Percentiles rank a stretch among this genome's conserved stretches.
Evolutionary conservation across 2,888 invertebrate species (phyloP).

Genomic region (Perizoma flavofasciatum): DNA sequence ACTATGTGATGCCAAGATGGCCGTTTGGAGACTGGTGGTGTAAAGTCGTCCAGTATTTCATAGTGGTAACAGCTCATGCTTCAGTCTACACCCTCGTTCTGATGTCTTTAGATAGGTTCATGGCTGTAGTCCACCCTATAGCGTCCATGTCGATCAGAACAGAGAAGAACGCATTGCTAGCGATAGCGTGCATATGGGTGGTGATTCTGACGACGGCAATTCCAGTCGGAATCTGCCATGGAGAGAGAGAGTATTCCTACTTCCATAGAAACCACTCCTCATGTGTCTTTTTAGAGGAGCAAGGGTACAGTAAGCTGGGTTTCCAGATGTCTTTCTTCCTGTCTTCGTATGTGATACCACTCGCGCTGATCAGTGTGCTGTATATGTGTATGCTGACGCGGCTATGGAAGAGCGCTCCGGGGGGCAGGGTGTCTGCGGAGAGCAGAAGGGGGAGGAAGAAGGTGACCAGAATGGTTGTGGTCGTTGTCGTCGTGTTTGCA

Average conservation of each 20-base stretch:
- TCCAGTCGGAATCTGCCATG: slow-evolving; percentile 90
- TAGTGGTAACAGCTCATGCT: slow-evolving; percentile 96
- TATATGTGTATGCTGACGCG: slow-evolving; percentile 95
- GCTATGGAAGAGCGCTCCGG: slow-evolving; percentile 93
- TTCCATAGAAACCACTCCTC: slow-evolving; percentile 86
- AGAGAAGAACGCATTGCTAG: slow-evolving; percentile 90
- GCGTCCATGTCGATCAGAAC: slow-evolving; percentile 93
- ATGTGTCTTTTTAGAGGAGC: slow-evolving; percentile 87
- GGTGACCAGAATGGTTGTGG: slow-evolving; percentile 96
- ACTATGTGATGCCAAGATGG: slow-evolving; percentile 94
- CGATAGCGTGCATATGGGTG: slow-evolving; percentile 91
- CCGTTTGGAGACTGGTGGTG: slow-evolving; percentile 96
- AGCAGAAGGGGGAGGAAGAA: slow-evolving; percentile 92
- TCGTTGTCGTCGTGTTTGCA: slow-evolving; percentile 96
- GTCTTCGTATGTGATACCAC: slow-evolving; percentile 94
- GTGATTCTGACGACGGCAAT: slow-evolving; percentile 91
- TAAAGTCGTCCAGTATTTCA: slow-evolving; percentile 95
- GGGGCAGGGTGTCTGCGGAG: slow-evolving; percentile 92
- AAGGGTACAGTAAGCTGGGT: slow-evolving; percentile 84
- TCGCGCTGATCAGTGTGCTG: slow-evolving; percentile 92
- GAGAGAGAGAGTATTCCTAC: slow-evolving; percentile 87
- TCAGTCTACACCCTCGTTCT: slow-evolving; percentile 97
- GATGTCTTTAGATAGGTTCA: slow-evolving; percentile 95
- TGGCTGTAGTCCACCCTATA: slow-evolving; percentile 97
- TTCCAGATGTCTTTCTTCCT: slow-evolving; percentile 93